Base-by-base conservation (phyloP, 92 coral and sea anemone species). In the Zoanthus gigantus region DNA sequence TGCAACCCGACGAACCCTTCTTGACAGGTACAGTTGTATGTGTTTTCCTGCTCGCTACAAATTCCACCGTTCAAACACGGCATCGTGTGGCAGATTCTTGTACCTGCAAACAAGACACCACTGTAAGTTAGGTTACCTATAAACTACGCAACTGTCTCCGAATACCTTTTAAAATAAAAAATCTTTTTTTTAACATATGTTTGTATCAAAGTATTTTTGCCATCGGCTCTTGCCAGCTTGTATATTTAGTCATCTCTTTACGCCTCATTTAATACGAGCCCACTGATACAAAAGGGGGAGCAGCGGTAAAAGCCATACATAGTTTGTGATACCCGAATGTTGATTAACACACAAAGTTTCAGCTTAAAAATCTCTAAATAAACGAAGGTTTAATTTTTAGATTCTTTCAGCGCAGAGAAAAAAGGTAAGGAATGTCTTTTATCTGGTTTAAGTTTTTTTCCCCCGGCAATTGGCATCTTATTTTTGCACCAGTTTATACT, bases 31-130 rank as follows among this genome's bases (percentile, higher is more conserved):
- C 99, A 97, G 86, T 91, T 95, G 88, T 92, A 95, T 2, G 98
- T 91, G 61, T 87, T 80, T 17, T 94, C 98, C 17, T 89, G 95
- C 82, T 97, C 99, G 48, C 91, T 95, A 52, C 99, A 97, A 32
- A 94, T 95, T 61, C 96, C 99, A 57, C 94, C 90, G 29, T 95
- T 95, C 56, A 93, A 76, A 71, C 99, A 97, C 46, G 98, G 99
- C 68, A 92, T 93, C 34, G 81, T 83, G 73, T 83, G 95, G 82
- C 99, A 97, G 12, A 29, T 16, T 29, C 46, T 71, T 17, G 85
- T 81, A 16, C 85, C 85, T 81, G 63, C 23, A 66, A 10, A 75
- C 14, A 10, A 56, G 60, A 4, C 15, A 78, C 4, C 9, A 28
- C 17, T 6, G 12, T 76, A 17, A 18, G 45, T 29, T 52, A 77